Conservation (phyloP, 2,888 invertebrate genomes). For the Caradrina clavipalpis region DNA sequence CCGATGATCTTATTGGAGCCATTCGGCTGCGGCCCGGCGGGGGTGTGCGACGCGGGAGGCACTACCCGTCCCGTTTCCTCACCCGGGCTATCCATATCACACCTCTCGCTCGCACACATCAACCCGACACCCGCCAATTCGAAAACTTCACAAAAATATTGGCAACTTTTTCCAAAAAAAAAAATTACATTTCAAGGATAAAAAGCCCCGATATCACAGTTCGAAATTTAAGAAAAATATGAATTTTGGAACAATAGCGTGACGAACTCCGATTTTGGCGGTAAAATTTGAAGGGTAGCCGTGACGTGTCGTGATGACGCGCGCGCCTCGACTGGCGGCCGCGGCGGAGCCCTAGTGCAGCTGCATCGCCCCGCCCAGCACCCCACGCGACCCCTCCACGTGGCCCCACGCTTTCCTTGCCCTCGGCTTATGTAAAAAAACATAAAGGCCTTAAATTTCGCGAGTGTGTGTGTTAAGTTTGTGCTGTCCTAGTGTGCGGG, state of each 20-base stretch:
- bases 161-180: slow-evolving; percentile 60
- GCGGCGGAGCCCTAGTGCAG: slow-evolving; percentile 84
- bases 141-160: slow-evolving; percentile 81
- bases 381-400: slow-evolving; percentile 85
- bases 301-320: slow-evolving; percentile 82
- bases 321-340: slow-evolving; percentile 85
- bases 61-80: slow-evolving; percentile 87
- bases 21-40: slow-evolving; percentile 86
- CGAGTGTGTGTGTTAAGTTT: slow-evolving; percentile 68
- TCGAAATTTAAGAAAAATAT: slow-evolving; percentile 43
- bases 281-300: slow-evolving; percentile 70
- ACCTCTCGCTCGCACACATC: slow-evolving; percentile 89
- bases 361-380: slow-evolving; percentile 88
- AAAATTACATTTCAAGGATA: slow-evolving; percentile 50
- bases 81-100: slow-evolving; percentile 87
- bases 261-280: slow-evolving; percentile 69
- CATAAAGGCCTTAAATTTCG: slow-evolving; percentile 66
- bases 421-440: slow-evolving; percentile 84
- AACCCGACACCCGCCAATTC: slow-evolving; percentile 84
- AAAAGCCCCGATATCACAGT: slow-evolving; percentile 50
- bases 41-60: slow-evolving; percentile 83
- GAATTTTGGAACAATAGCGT: slow-evolving; percentile 48
- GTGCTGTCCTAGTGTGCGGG: slow-evolving; percentile 69
- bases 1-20: slow-evolving; percentile 92
- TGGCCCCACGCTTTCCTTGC: slow-evolving; percentile 85